Percentiles rank a stretch among this genome's conserved stretches.
phyloP scores from a whole-genome alignment of 2,113 vertebrate genomes.

The Apodemus speciosus region DNA sequence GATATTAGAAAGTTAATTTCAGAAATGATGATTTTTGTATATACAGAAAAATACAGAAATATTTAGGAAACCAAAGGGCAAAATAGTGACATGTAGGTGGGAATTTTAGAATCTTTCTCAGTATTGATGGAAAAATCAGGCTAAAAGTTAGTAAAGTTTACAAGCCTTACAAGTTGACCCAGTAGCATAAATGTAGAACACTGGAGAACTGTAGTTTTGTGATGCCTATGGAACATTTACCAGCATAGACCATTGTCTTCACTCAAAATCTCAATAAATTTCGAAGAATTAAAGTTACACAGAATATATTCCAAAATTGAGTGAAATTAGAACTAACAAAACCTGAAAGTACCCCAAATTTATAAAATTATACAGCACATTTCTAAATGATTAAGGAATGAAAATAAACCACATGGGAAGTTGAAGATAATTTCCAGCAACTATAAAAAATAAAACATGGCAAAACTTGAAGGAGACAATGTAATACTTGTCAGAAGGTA shows the following conservation, averaged over 20 bases:
- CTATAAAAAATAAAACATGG: neutral
- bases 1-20: neutral
- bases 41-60: neutral
- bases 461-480: neutral
- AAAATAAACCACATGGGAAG: neutral
- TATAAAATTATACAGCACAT: neutral
- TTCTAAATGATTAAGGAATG: neutral
- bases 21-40: neutral
- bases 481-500: neutral
- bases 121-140: neutral
- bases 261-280: neutral
- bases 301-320: neutral
- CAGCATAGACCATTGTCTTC: neutral
- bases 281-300: neutral
- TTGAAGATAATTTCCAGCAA: neutral
- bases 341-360: neutral
- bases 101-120: neutral
- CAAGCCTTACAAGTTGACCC: neutral
- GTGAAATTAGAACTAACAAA: neutral
- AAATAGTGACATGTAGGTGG: neutral
- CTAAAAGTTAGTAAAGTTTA: neutral
- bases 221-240: neutral
- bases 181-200: neutral
- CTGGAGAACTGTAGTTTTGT: neutral
- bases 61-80: neutral